phyloP scores from a whole-genome alignment of 2,888 invertebrate genomes.

The Plutella xylostella region DNA sequence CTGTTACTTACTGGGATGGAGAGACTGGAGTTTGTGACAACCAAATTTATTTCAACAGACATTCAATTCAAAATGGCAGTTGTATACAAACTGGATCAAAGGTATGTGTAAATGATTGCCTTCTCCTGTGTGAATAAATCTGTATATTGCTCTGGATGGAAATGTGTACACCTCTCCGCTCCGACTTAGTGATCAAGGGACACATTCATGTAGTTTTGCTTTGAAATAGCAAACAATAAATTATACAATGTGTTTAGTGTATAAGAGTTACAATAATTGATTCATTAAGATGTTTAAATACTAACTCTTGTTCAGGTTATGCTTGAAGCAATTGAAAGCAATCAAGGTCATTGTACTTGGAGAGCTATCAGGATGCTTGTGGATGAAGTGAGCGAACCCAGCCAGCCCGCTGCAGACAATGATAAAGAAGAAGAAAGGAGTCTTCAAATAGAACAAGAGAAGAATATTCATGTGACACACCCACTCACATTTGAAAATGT shows the following conservation, averaged over 20 bases:
- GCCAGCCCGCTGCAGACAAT: conserved; percentile 15
- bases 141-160: no score
- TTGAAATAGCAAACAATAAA: no score
- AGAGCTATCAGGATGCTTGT: conserved; percentile 63
- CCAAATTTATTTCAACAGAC: conserved; percentile 70
- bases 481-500: conserved; percentile 54
- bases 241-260: no score
- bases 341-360: conserved; percentile 70
- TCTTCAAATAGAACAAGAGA: conserved; percentile 45
- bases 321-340: conserved; percentile 80
- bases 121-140: no score
- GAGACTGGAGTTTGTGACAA: conserved; percentile 69
- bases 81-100: conserved; percentile 71
- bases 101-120: conserved; percentile 37
- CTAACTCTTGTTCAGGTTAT: conserved; percentile 64
- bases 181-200: no score
- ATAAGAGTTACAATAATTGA: no score
- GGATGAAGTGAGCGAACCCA: conserved; percentile 40
- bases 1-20: conserved; percentile 51
- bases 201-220: no score
- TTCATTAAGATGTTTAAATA: no score
- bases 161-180: no score
- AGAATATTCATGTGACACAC: conserved; percentile 66
- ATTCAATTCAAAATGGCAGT: conserved; percentile 62
- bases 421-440: conserved; percentile 29